Evolutionary conservation across 2,888 invertebrate species (phyloP).

Genomic region (Diploptera punctata): DNA sequence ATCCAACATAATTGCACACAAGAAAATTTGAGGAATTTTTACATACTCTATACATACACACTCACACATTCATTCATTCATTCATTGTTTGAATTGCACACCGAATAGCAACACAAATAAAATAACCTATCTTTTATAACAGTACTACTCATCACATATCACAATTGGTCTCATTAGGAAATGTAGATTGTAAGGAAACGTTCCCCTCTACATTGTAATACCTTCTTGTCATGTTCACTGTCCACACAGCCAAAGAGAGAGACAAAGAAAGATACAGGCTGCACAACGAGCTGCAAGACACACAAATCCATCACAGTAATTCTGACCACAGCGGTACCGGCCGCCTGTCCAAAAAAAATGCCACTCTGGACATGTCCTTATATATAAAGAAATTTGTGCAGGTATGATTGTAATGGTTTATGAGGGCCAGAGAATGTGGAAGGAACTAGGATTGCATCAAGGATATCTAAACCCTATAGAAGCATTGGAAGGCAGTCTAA

Average conservation of each 20-base stretch:
- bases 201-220: not conserved
- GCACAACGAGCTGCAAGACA: not conserved
- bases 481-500: slow-evolving; percentile 6
- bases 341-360: not conserved
- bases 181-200: slow-evolving; percentile 14
- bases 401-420: not conserved
- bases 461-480: slow-evolving; percentile 5
- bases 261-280: not conserved
- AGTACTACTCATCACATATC: slow-evolving; percentile 1
- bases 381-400: not conserved
- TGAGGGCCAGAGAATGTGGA: not conserved
- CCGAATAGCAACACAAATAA: slow-evolving; percentile 20
- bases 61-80: slow-evolving; percentile 1
- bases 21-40: slow-evolving; percentile 1
- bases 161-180: slow-evolving; percentile 20
- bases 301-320: not conserved
- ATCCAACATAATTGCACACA: not conserved
- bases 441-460: not conserved
- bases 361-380: not conserved
- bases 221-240: not conserved
- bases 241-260: slow-evolving; percentile 14
- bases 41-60: not conserved
- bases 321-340: not conserved
- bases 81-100: slow-evolving; percentile 5
- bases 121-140: not conserved